Percentiles rank a stretch among this genome's conserved stretches.
Conservation (phyloP, 2,113 vertebrate genomes). For the Chionomys nivalis region DNA sequence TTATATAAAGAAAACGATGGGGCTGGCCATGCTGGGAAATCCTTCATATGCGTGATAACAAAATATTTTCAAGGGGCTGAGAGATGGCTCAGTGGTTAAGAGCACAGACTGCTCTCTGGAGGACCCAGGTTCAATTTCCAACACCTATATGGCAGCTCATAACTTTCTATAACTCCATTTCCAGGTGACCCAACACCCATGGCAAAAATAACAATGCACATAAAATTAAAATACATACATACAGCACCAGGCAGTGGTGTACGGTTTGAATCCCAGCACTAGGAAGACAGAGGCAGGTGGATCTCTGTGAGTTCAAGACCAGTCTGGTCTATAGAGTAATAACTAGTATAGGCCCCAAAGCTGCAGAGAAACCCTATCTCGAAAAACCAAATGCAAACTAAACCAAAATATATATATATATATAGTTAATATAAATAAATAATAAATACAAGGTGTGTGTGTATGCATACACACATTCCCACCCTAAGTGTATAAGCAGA, state of each 20-base stretch:
- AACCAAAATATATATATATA: no score
- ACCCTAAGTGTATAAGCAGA: not conserved
- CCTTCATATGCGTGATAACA: not conserved
- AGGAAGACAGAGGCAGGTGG: no score
- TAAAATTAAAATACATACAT: not conserved
- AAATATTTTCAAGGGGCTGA: not conserved
- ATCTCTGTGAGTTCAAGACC: no score
- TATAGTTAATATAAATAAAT: not conserved
- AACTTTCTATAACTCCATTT: not conserved
- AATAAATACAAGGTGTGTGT: not conserved
- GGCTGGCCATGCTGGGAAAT: not conserved
- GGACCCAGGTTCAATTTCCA: not conserved
- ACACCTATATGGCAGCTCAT: not conserved
- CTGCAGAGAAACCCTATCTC: no score
- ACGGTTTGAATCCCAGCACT: no score
- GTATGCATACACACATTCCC: no score
- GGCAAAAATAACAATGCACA: not conserved
- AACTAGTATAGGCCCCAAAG: no score
- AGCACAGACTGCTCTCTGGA: not conserved
- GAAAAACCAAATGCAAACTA: no score
- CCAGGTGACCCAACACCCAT: not conserved
- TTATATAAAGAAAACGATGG: not conserved
- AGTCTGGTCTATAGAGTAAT: no score
- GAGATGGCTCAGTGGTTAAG: not conserved
- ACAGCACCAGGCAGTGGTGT: no score